A percentile compares a stretch with the other conserved stretches of the same genome.
These are phyloP conservation scores for Pipistrellus kuhlii DNA, from an alignment of 2,797 vertebrate species.

Conservation along the genomic window DNA sequence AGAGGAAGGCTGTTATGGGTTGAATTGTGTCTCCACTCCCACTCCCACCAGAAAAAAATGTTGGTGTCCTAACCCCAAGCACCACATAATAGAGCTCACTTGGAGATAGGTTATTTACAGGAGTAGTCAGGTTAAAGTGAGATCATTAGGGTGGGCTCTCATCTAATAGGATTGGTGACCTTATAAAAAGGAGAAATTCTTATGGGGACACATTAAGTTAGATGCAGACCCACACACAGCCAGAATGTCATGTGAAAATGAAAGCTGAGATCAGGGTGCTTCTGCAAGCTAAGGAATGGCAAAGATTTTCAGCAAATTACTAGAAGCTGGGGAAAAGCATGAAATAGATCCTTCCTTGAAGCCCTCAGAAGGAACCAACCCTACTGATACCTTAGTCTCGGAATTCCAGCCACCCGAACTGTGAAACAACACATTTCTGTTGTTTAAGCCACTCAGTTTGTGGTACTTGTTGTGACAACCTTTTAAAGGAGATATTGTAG, in stretches of 20 bases:
- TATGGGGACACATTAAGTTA: not conserved
- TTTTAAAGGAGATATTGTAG: not conserved
- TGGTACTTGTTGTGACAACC: not conserved
- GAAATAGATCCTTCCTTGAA: not conserved
- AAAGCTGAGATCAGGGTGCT: not conserved
- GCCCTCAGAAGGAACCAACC: not conserved
- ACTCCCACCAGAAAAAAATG: not conserved
- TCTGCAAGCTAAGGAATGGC: not conserved
- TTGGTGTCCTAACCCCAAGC: not conserved
- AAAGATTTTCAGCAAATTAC: not conserved
- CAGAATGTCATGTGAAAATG: not conserved
- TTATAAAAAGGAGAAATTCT: not conserved
- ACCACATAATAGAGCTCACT: not conserved
- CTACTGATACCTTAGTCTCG: accelerated
- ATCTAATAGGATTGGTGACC: not conserved
- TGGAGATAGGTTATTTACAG: not conserved
- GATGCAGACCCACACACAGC: not conserved
- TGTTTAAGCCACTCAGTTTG: not conserved
- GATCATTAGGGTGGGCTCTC: not conserved
- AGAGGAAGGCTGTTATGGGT: not conserved
- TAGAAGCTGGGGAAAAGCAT: not conserved
- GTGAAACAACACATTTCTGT: not conserved
- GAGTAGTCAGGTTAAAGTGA: not conserved
- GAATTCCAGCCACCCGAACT: not conserved
- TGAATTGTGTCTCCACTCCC: not conserved